phyloP scores from a whole-genome alignment of 2,888 invertebrate genomes.

The Thysanoteuthis rhombus region DNA sequence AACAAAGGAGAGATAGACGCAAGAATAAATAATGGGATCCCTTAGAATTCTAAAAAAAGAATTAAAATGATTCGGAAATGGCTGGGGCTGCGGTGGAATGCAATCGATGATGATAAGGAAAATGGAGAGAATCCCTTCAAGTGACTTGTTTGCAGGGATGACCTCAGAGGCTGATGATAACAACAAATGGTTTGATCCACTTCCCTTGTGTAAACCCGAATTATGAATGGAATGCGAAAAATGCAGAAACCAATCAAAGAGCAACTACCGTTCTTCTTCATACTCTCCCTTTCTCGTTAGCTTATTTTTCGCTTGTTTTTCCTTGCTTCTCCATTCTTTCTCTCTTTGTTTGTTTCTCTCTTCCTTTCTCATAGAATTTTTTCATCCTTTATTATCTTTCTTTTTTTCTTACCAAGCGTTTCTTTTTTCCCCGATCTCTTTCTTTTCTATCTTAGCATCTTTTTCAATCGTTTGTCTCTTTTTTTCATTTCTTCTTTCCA shows the following conservation, averaged over 20 bases:
- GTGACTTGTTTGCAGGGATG: not conserved
- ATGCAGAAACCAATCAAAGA: not conserved
- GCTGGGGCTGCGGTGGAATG: not conserved
- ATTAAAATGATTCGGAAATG: not conserved
- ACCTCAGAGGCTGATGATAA: not conserved
- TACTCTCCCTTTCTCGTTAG: not conserved
- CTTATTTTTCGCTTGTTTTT: not conserved
- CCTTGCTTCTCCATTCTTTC: too few species aligned
- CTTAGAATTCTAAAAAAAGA: not conserved
- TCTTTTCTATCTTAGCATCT: too few species aligned
- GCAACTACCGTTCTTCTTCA: not conserved
- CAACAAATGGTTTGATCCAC: not conserved
- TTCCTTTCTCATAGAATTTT: too few species aligned
- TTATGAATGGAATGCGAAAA: not conserved
- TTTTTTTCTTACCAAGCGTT: too few species aligned
- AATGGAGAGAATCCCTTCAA: not conserved
- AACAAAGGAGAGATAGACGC: not conserved
- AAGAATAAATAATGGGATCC: not conserved
- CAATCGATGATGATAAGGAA: not conserved
- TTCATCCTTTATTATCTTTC: too few species aligned
- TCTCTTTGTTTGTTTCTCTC: too few species aligned
- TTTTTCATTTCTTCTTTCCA: too few species aligned
- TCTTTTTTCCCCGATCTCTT: too few species aligned
- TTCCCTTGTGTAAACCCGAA: not conserved
- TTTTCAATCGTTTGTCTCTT: too few species aligned